Base-by-base conservation (phyloP, 92 coral and sea anemone genomes). In the Nematostella vectensis region DNA sequence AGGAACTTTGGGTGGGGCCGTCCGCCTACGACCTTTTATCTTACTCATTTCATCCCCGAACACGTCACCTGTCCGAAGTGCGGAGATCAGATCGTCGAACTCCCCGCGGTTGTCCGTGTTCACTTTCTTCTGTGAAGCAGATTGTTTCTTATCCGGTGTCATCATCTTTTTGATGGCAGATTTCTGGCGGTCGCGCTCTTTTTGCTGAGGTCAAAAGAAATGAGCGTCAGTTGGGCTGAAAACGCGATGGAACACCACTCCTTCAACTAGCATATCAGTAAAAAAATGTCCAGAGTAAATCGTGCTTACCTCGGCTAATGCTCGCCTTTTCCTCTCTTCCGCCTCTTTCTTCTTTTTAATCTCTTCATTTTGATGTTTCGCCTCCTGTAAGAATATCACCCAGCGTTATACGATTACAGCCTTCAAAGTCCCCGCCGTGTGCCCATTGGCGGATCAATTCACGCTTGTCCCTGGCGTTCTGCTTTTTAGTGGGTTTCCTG, bases 1-100 rank as follows among this genome's bases (percentile, higher is more conserved):
- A 38, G 77, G 68, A 25, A 43, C 48, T 48, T 65, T 62, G 44
- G 76, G 86, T 6, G 60, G 68, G 2, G 67, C 75, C 26, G 82
- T 83, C 48, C 89, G 74, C 56, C 99, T 77, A 11, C 99, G 74
- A 21, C 99, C 99, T 31, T 88, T 88, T 61, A 86, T 77, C 55
- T 93, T 93, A 63, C 87, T 87, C 55, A 87, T 80, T 52, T 93
- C 99, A 54, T 93, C 99, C 11, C 99, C 99, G 51, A 93, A 93
- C 15, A 93, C 99, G 31, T 93, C 99, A 1, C 99, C 99, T 21
- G 99, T 93, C 43, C 99, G 54, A n/a, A 93, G 83, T 2, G 99
- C 99, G 20, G 99, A 93, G 42, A 93, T 93, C 30, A 93, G 63
- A 57, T 93, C 99, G 49, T 93, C 99, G 66, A 93, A 93, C 51